phyloP scores from a whole-genome alignment of 2,888 invertebrate species.

The Conchocele bisecta region DNA sequence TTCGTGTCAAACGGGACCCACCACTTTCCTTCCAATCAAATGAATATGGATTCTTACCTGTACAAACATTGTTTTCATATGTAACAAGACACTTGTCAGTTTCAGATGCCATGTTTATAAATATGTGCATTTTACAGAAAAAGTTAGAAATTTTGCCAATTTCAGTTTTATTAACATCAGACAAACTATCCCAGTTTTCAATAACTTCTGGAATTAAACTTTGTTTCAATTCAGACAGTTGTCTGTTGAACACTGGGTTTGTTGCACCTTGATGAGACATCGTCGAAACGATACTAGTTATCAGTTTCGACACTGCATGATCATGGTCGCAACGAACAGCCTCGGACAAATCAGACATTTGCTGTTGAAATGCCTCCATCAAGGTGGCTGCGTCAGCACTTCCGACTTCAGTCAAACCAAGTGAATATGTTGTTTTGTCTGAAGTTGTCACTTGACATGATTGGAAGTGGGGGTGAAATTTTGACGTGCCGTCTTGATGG shows the following conservation, averaged over 20 bases:
- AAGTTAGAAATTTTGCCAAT: slow-evolving; percentile 1
- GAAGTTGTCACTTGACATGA: no score
- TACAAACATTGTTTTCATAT: slow-evolving; percentile 17
- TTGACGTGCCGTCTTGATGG: no score
- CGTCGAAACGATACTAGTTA: slow-evolving; percentile 17
- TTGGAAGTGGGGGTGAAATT: no score
- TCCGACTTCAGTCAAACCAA: no score
- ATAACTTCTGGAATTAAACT: slow-evolving; percentile 18
- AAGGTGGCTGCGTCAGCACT: no score
- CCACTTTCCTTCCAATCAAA: slow-evolving; percentile 15
- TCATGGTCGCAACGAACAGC: neutral
- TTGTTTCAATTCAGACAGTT: slow-evolving; percentile 9
- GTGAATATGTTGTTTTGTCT: no score
- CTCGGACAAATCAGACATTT: neutral
- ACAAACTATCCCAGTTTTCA: slow-evolving; percentile 19
- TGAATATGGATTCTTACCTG: slow-evolving; percentile 8
- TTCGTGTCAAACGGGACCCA: slow-evolving; percentile 1
- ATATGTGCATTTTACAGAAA: slow-evolving; percentile 45
- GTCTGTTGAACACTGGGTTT: slow-evolving; percentile 31
- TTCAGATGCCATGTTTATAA: slow-evolving; percentile 34
- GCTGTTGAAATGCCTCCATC: no score
- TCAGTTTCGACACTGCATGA: neutral
- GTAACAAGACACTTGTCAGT: slow-evolving; percentile 16
- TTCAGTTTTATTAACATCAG: neutral
- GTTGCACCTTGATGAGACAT: slow-evolving; percentile 41